A percentile compares a stretch with the other conserved stretches of the same genome.
phyloP scores from a whole-genome alignment of 2,888 invertebrate species.

The Lymantria dispar region DNA sequence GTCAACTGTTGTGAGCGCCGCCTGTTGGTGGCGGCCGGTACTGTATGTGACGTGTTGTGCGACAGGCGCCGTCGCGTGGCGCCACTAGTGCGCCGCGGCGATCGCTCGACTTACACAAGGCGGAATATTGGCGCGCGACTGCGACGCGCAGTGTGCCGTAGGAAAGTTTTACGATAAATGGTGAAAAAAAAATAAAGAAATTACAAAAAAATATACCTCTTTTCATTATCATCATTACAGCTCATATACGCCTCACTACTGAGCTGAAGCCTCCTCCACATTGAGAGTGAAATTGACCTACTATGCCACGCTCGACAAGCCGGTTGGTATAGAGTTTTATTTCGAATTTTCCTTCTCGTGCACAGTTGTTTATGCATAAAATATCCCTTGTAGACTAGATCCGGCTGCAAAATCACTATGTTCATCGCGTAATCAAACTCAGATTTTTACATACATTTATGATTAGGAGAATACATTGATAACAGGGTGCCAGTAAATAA shows the following conservation, averaged over 20 bases:
- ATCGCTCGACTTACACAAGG: conserved; percentile 75
- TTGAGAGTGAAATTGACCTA: no score
- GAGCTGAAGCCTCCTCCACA: no score
- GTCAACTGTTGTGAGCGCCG: conserved; percentile 51
- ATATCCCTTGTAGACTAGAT: no score
- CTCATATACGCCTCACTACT: neutral
- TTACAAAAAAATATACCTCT: conserved; percentile 53
- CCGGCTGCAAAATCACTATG: no score
- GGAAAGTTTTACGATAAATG: conserved; percentile 82
- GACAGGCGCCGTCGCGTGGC: conserved; percentile 39
- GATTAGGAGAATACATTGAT: no score
- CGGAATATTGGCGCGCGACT: conserved; percentile 76
- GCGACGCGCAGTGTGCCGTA: conserved; percentile 78
- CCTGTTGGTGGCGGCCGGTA: conserved; percentile 23
- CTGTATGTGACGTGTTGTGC: conserved; percentile 28
- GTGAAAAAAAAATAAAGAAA: conserved; percentile 81
- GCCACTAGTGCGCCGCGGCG: conserved; percentile 6
- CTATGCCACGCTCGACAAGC: no score
- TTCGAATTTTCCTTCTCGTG: no score
- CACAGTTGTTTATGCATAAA: no score
- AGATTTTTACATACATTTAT: no score
- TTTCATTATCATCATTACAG: neutral
- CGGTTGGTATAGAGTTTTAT: no score
- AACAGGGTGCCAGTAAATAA: no score
- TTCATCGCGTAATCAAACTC: no score